phyloP scores from a whole-genome alignment of 2,797 vertebrate genomes.

The Aphelocoma californica region DNA sequence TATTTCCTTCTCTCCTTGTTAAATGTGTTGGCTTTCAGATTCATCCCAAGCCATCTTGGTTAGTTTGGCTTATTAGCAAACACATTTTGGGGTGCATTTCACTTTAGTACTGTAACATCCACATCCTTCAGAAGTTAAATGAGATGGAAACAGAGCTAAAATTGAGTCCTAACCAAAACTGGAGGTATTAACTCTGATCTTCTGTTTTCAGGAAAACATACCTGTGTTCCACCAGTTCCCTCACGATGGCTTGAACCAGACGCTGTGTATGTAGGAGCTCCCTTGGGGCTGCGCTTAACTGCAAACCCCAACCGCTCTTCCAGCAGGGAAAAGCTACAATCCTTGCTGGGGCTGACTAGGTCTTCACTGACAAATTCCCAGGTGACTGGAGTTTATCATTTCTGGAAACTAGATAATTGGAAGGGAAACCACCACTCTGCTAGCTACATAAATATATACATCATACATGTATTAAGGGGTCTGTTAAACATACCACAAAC shows the following conservation, averaged over 20 bases:
- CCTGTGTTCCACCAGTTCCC: background rate
- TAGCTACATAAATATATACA: background rate
- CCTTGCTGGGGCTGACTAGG: background rate
- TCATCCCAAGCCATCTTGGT: constrained; percentile 11
- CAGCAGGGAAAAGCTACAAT: background rate
- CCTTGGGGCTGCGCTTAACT: background rate
- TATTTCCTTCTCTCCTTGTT: constrained; percentile 38
- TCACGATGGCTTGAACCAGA: background rate
- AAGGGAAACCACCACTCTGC: constrained; percentile 25
- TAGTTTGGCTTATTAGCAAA: constrained; percentile 1
- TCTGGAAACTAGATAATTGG: background rate
- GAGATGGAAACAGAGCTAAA: constrained; percentile 30
- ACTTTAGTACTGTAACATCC: constrained; percentile 2
- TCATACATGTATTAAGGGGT: background rate
- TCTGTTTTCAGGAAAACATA: background rate
- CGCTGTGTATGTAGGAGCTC: constrained; percentile 4
- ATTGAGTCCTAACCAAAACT: background rate
- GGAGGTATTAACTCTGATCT: background rate
- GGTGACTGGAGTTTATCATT: background rate
- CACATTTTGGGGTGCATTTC: constrained; percentile 32
- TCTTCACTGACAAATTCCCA: background rate
- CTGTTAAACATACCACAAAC: background rate
- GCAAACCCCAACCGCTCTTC: background rate
- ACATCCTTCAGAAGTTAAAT: constrained; percentile 9
- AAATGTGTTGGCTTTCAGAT: constrained; percentile 12